phyloP scores from a whole-genome alignment of 2,113 vertebrate genomes.

The Corythornis vintsioides region DNA sequence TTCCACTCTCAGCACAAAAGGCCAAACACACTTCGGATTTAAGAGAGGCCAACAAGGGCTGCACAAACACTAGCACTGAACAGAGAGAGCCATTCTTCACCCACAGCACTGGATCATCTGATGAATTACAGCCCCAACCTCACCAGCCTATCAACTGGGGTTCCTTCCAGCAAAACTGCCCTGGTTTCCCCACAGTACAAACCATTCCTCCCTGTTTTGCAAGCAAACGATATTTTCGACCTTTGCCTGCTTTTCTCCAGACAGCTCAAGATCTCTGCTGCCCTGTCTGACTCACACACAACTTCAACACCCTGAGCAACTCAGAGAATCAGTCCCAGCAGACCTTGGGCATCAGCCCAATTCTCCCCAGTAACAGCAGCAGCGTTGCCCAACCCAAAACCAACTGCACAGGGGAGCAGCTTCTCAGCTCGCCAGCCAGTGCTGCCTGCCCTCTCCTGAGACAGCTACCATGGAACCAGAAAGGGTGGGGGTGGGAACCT shows the following conservation, averaged over 20 bases:
- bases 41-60: neutral
- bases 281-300: neutral
- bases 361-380: neutral
- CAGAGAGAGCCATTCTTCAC: neutral
- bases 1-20: neutral
- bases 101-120: neutral
- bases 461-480: neutral
- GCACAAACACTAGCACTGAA: neutral
- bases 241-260: neutral
- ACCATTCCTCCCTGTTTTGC: neutral
- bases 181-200: neutral
- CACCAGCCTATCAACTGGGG: neutral
- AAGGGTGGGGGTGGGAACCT: too few relatives aligned
- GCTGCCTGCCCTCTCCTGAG: neutral
- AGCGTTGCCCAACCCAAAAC: neutral
- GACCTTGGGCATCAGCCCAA: neutral
- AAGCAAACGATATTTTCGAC: neutral
- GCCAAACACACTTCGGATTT: neutral
- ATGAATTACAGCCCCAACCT: neutral
- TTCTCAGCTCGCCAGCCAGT: neutral
- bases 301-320: neutral
- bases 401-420: neutral
- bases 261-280: neutral
- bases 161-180: neutral
- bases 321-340: neutral